Evolutionary conservation across 2,113 vertebrate species (phyloP), one percentile per base, ranked within the genome.

Genomic region (Rhombomys opimus): DNA sequence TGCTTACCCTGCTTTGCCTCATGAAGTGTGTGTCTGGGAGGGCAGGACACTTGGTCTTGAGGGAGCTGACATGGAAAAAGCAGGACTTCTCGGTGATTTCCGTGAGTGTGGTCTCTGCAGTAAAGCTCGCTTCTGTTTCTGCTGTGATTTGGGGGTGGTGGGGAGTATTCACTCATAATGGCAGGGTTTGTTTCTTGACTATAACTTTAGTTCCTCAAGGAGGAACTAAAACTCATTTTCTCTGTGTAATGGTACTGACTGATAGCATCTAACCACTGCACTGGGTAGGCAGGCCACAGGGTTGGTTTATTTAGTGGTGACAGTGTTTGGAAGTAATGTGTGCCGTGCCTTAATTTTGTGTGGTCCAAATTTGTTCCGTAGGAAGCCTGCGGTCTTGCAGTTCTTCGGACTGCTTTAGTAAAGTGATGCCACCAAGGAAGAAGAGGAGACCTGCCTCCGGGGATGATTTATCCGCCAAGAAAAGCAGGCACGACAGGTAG

Each of bases 341-440:
- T 15, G 32, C 25, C 67, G 1, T 63, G 25, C 30, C 63, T 63
- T 93, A 93, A 84, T 61, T 18, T 9, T 70, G 63, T 80, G 52
- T 59, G 65, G 23, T 95, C 41, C 63, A 86, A 10, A 97, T 98
- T 97, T 85, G 89, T 98, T 97, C 93, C 94, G 59, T 92, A 99
- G 99, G 99, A 97, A 99, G 98, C 97, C 98, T 99, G 96, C 99
- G 99, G 87, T 99, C 99, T 98, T 99, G 99, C 99, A 98, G 98
- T 98, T 98, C 98, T 91, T 97, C 98, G 98, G 99, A 99, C 99
- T 99, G 99, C 99, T 99, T 99, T 99, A 99, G 99, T 96, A 99
- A 99, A 99, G 99, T 99, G 99, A 99, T 99, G 99, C 99, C 99
- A 93, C 99, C 99, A 82, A 99, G 99, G 98, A 99, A 99, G 99